Base-by-base conservation (phyloP, 2,113 vertebrate genomes). In the Asarcornis scutulata region DNA sequence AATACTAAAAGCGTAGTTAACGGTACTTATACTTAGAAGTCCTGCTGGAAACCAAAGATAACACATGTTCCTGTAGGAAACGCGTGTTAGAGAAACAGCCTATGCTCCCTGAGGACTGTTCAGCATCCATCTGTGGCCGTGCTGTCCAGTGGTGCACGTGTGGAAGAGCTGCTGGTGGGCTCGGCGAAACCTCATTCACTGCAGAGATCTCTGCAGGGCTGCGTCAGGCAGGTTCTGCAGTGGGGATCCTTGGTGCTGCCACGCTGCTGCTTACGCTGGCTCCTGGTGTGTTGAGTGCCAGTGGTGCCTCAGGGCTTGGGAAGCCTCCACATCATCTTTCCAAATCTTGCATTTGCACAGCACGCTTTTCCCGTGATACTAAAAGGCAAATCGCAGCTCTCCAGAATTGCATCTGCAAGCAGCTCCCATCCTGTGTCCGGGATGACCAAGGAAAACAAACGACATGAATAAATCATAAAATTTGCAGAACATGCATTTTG, bases 361-460 rank as follows among this genome's bases (percentile, higher is more conserved):
- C 9, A 17, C 21, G 1, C 40, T 74, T 74, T 88, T 69, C 68
- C 60, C 71, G 25, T 32, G 40, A 62, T n/a, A 82, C 50, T 46
- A 87, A 87, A 93, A 91, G 13, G n/a, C 72, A 77, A 69, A 93
- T 88, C 91, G 36, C 62, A 46, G 26, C 63, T 69, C 64, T 46
- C 36, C 63, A 58, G 82, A 58, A 63, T 74, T 22, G 50, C 55
- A 36, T 25, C 85, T 77, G 95, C 85, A 89, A 91, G 60, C n/a
- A 77, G 75, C 71, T 78, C 83, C 76, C 60, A 18, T 42, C 71
- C 60, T 88, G 32, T 55, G 42, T 78, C 64, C 71, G 46, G 20
- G 69, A 78, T 56, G 59, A 95, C 84, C 89, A 91, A 92, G 18
- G 84, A 89, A 96, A 96, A 89, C 55, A 94, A 91, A 78, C 21